phyloP scores from a whole-genome alignment of 2,797 vertebrate genomes.

The Rhincodon typus region DNA sequence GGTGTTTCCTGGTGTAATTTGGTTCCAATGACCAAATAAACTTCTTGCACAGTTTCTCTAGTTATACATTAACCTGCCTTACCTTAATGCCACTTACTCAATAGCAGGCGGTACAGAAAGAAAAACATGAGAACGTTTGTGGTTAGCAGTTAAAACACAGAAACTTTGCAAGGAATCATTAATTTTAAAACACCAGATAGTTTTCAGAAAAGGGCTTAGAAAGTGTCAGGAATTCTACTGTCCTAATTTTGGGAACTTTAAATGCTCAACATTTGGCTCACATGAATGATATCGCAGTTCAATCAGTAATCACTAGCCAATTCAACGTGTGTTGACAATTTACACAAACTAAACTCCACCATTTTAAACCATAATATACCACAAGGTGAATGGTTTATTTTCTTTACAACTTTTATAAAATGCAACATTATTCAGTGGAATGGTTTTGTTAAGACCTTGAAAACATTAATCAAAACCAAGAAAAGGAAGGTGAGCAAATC shows the following conservation, averaged over 20 bases:
- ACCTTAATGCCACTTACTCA: background rate
- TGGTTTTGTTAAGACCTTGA: background rate
- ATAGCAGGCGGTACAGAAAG: background rate
- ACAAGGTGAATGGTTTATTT: background rate
- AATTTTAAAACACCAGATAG: background rate
- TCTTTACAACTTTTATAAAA: background rate
- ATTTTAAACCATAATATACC: background rate
- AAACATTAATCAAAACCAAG: background rate
- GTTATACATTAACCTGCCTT: background rate
- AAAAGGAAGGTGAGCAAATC: background rate
- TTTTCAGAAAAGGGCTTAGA: background rate
- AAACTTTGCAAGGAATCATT: background rate
- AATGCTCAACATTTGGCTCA: background rate
- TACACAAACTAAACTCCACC: background rate
- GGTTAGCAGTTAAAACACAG: background rate
- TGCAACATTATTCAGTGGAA: background rate
- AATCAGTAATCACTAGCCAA: background rate
- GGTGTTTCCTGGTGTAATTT: background rate
- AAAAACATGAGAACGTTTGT: background rate
- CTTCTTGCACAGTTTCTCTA: background rate
- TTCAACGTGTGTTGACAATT: background rate
- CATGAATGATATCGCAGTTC: background rate
- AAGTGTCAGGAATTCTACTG: background rate
- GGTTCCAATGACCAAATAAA: background rate
- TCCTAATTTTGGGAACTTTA: background rate